phyloP scores from a whole-genome alignment of 2,888 invertebrate genomes.

The Liposcelis brunnea region DNA sequence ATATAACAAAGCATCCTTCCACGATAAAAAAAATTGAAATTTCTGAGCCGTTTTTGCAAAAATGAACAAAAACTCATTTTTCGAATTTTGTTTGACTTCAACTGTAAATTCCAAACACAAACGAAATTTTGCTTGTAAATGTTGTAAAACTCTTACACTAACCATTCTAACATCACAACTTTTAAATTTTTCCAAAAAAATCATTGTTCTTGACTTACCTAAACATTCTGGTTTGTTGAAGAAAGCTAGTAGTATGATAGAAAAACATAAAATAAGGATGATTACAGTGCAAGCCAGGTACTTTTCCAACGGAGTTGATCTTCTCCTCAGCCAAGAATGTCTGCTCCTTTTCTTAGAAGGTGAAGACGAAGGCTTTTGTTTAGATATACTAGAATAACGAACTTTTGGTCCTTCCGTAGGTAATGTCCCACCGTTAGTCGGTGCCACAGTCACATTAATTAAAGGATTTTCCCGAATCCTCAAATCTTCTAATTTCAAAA shows the following conservation, averaged over 20 bases:
- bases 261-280: background rate
- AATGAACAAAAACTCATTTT: too few relatives aligned
- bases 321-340: background rate
- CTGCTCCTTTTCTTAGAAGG: too few relatives aligned
- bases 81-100: too few relatives aligned
- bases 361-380: too few relatives aligned
- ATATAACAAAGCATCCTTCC: too few relatives aligned
- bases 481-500: slow-evolving; percentile 8
- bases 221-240: background rate
- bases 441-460: slow-evolving; percentile 1
- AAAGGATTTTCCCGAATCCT: slow-evolving; percentile 13
- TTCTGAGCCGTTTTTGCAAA: too few relatives aligned
- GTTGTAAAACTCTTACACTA: too few relatives aligned
- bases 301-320: background rate
- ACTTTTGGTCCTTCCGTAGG: slow-evolving; percentile 9
- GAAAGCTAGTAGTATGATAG: background rate
- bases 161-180: too few relatives aligned
- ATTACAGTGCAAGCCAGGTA: slow-evolving; percentile 2
- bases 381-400: too few relatives aligned
- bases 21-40: too few relatives aligned
- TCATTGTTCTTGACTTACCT: background rate
- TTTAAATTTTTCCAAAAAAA: background rate
- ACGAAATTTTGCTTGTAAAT: too few relatives aligned
- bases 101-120: too few relatives aligned
- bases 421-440: slow-evolving; percentile 7